A percentile compares a stretch with the other conserved stretches of the same genome.
These are phyloP conservation scores for Morone saxatilis DNA, from an alignment of 2,113 vertebrate genomes.

Conservation along the genomic window DNA sequence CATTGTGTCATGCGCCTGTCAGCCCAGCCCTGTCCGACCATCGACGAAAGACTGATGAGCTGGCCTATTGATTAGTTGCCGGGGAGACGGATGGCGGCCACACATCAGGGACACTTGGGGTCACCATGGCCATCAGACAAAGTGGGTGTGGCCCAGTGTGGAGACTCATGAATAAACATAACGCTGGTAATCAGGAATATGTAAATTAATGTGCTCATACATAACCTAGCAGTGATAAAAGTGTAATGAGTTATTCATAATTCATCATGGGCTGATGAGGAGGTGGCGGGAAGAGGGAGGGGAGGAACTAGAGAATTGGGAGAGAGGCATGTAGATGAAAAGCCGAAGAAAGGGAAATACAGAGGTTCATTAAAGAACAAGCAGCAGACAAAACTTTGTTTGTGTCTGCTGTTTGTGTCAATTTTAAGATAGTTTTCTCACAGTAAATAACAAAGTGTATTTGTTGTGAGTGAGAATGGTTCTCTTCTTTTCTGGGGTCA, in stretches of 20 bases:
- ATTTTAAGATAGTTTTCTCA: neutral
- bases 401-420: constrained; percentile 18
- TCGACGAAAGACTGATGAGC: constrained; percentile 93
- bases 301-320: constrained; percentile 6
- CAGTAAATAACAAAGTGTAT: neutral
- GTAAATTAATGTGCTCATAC: constrained; percentile 81
- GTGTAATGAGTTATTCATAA: constrained; percentile 82
- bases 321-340: constrained; percentile 45
- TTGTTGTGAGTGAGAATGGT: neutral
- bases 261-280: constrained; percentile 72
- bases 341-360: constrained; percentile 49
- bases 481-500: neutral
- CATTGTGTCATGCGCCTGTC: constrained; percentile 48
- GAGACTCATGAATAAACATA: constrained; percentile 82
- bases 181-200: constrained; percentile 75
- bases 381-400: constrained; percentile 48
- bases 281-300: constrained; percentile 28
- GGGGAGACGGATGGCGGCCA: constrained; percentile 93
- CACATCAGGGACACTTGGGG: constrained; percentile 93
- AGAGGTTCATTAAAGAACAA: constrained; percentile 55
- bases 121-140: constrained; percentile 85
- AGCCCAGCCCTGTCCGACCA: constrained; percentile 78
- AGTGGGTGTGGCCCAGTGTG: constrained; percentile 70
- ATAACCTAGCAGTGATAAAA: constrained; percentile 76
- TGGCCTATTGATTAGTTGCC: constrained; percentile 96